phyloP scores from a whole-genome alignment of 2,113 vertebrate species.

The Dicerorhinus sumatrensis region DNA sequence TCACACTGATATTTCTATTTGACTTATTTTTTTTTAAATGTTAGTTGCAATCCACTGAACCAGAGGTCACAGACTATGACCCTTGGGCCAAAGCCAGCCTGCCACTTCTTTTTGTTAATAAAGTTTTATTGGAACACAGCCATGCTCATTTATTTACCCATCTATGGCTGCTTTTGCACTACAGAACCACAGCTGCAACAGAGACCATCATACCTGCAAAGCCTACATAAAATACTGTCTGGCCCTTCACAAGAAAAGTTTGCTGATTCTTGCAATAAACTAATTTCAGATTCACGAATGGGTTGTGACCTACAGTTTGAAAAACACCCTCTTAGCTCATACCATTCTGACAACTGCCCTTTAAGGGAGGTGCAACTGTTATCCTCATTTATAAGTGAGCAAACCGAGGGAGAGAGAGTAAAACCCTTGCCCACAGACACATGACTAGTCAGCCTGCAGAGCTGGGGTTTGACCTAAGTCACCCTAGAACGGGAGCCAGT shows the following conservation, averaged over 20 bases:
- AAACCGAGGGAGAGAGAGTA: rapidly evolving
- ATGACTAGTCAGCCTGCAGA: rapidly evolving
- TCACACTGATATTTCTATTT: not conserved
- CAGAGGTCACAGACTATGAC: not conserved
- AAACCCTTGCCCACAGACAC: rapidly evolving
- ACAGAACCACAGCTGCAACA: not conserved
- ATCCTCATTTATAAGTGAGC: not conserved
- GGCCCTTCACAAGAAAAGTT: not conserved
- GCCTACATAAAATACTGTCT: not conserved
- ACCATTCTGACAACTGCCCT: rapidly evolving
- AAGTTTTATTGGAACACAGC: not conserved
- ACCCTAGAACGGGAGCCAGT: rapidly evolving
- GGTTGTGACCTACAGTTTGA: not conserved
- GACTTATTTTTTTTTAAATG: not conserved
- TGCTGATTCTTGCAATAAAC: not conserved
- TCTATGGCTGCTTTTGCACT: not conserved
- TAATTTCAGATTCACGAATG: not conserved
- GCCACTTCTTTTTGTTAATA: not conserved
- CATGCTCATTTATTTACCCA: rapidly evolving
- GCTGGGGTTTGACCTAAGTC: rapidly evolving
- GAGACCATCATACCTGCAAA: not conserved
- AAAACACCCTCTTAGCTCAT: not conserved
- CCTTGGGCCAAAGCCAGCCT: not conserved
- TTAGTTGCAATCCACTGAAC: not conserved
- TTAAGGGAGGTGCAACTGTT: rapidly evolving